phyloP scores from a whole-genome alignment of 2,113 vertebrate species.

The Haemorhous mexicanus region DNA sequence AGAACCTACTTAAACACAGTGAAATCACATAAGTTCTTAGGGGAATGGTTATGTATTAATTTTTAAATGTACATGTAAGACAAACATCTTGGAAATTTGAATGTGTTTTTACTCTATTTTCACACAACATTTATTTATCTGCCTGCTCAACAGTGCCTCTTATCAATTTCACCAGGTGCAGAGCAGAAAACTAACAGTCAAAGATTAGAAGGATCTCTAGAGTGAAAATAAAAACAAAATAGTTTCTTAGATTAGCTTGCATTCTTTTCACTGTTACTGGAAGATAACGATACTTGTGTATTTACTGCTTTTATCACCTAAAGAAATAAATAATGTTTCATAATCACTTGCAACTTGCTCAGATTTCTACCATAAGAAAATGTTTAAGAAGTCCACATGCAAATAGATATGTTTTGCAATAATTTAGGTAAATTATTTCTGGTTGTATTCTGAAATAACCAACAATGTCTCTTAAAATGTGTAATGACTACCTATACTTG shows the following conservation, averaged over 20 bases:
- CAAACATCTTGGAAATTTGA: background rate
- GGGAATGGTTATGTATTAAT: background rate
- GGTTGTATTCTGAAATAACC: background rate
- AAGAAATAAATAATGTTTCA: background rate
- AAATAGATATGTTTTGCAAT: background rate
- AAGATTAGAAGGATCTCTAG: background rate
- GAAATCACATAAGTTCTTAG: background rate
- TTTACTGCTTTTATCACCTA: background rate
- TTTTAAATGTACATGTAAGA: background rate
- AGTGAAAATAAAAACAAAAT: background rate
- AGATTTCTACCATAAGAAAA: background rate
- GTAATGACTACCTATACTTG: background rate
- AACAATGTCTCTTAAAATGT: fast-evolving
- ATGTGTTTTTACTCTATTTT: background rate
- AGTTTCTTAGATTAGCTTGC: background rate
- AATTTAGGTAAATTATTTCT: background rate
- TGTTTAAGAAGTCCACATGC: background rate
- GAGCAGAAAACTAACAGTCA: background rate
- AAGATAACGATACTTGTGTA: background rate
- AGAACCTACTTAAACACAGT: background rate
- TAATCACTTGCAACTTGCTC: background rate
- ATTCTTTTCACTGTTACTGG: background rate
- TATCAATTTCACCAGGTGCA: background rate
- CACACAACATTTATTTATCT: background rate
- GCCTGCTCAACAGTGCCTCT: background rate